Evolutionary conservation across 2,797 vertebrate species (phyloP).

Genomic region (Leptodactylus fallax): DNA sequence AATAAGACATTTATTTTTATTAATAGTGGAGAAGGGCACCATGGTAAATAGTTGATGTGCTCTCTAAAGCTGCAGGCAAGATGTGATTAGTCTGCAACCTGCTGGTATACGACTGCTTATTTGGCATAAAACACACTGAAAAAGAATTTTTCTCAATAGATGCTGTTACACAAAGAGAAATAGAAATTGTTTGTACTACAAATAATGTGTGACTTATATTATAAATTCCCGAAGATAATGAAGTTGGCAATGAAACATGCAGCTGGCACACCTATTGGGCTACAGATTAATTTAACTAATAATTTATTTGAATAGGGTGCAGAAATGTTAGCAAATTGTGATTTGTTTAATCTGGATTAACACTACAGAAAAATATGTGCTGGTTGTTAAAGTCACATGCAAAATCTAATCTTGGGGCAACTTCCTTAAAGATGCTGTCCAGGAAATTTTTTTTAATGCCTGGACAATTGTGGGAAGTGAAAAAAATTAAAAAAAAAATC

Average conservation of each 20-base stretch:
- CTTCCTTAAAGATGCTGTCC: no score
- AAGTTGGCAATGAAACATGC: background rate
- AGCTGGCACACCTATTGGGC: background rate
- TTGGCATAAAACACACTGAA: slow-evolving; percentile 22
- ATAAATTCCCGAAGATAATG: slow-evolving; percentile 21
- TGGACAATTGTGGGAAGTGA: no score
- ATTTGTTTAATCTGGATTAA: background rate
- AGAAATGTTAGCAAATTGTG: background rate
- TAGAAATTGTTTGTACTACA: background rate
- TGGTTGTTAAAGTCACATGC: no score
- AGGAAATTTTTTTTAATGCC: no score
- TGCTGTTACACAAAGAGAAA: slow-evolving; percentile 1
- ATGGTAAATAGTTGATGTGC: slow-evolving; percentile 19
- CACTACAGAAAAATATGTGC: no score
- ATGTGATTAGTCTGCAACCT: slow-evolving; percentile 41
- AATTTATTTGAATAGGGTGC: background rate
- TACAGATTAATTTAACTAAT: background rate
- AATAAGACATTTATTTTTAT: slow-evolving; percentile 28
- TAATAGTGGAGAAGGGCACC: slow-evolving; percentile 12
- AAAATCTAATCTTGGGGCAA: no score
- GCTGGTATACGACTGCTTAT: slow-evolving; percentile 30
- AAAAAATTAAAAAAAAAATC: no score
- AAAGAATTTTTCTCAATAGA: slow-evolving; percentile 7
- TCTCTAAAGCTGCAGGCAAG: slow-evolving; percentile 22
- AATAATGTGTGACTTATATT: background rate